Conservation (phyloP, 2,797 vertebrate species). For the Trematomus bernacchii region DNA sequence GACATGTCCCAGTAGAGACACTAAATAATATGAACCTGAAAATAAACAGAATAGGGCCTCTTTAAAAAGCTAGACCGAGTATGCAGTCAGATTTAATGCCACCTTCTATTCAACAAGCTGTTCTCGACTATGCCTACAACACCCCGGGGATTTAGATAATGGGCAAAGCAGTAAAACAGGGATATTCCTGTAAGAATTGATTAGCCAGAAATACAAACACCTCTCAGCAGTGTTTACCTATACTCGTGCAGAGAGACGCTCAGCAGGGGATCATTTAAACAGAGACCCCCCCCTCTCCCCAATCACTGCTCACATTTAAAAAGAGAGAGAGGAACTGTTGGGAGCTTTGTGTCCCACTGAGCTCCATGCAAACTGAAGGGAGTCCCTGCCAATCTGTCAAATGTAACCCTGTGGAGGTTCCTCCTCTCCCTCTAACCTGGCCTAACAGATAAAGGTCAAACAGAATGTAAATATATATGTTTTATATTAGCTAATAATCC, state of each 20-base stretch:
- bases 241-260: slow-evolving; percentile 5
- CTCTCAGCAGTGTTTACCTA: slow-evolving; percentile 38
- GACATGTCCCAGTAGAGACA: too few relatives aligned
- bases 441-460: not conserved
- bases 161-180: slow-evolving; percentile 25
- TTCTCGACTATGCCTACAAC: not conserved
- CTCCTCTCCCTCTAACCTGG: slow-evolving; percentile 17
- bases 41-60: too few relatives aligned
- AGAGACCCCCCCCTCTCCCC: slow-evolving; percentile 19
- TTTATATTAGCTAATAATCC: too few relatives aligned
- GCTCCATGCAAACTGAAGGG: slow-evolving; percentile 29
- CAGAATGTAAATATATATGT: too few relatives aligned
- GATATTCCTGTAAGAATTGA: slow-evolving; percentile 37
- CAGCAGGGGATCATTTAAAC: slow-evolving; percentile 43
- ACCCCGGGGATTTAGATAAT: slow-evolving; percentile 36
- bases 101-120: too few relatives aligned
- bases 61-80: too few relatives aligned
- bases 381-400: slow-evolving; percentile 63
- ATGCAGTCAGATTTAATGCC: too few relatives aligned
- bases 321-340: slow-evolving; percentile 3
- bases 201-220: slow-evolving; percentile 18
- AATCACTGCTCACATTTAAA: slow-evolving; percentile 14
- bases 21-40: too few relatives aligned
- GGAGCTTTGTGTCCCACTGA: slow-evolving; percentile 30
- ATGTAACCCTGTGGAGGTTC: slow-evolving; percentile 52